These are phyloP conservation scores for Ifrita kowaldi DNA, from an alignment of 2,113 vertebrate genomes.

Conservation along the genomic window DNA sequence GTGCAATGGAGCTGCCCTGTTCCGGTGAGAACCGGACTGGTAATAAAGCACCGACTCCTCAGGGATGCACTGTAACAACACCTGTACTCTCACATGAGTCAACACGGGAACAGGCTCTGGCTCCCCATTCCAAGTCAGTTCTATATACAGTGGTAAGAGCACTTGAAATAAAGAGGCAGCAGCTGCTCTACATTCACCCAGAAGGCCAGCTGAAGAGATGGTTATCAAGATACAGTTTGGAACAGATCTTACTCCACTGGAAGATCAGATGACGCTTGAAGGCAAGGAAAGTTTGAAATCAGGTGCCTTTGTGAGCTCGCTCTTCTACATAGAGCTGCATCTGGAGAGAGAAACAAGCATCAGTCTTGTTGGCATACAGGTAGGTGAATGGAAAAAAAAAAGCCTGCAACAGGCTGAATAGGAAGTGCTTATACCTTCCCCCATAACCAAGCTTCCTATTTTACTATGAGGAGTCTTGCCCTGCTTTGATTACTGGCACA, in stretches of 20 bases:
- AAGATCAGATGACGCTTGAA: conserved; percentile 9
- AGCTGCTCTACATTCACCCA: conserved; percentile 35
- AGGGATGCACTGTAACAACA: neutral
- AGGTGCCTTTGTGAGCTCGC: conserved; percentile 86
- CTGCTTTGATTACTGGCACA: neutral
- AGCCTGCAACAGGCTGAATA: neutral
- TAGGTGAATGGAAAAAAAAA: neutral
- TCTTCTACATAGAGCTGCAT: conserved; percentile 99
- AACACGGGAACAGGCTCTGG: neutral
- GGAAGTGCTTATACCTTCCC: neutral
- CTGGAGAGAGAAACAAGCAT: conserved; percentile 58
- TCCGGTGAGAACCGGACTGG: neutral
- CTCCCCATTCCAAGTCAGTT: conserved; percentile 42
- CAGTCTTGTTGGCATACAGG: neutral
- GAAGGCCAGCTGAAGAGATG: neutral
- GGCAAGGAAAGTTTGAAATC: conserved; percentile 14
- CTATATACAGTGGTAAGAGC: conserved; percentile 65
- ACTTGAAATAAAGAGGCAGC: conserved; percentile 64
- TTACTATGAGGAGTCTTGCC: neutral
- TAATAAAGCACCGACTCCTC: neutral
- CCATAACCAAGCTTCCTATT: neutral
- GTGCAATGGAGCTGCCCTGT: neutral
- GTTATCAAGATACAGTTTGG: neutral
- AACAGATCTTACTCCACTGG: neutral
- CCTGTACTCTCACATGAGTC: neutral